Conservation (phyloP, 2,797 vertebrate genomes). For the Odontamblyopus rebecca region DNA sequence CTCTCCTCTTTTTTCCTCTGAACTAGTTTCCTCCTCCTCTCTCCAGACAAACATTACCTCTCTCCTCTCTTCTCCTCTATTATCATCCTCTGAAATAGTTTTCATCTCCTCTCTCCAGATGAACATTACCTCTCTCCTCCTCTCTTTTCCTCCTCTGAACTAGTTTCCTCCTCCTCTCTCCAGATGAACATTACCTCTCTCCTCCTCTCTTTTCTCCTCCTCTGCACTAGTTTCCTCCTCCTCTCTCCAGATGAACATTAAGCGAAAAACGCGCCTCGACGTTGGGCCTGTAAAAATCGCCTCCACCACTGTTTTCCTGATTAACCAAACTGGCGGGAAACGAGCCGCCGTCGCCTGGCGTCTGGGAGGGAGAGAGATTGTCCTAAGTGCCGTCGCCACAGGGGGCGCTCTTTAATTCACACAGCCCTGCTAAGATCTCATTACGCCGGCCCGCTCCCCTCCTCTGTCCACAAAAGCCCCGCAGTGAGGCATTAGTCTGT, state of each 20-base stretch:
- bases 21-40: conserved; percentile 53
- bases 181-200: too few species aligned
- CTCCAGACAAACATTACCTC: conserved; percentile 80
- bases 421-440: conserved; percentile 79
- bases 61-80: too few species aligned
- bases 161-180: too few species aligned
- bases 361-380: conserved; percentile 83
- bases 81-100: too few species aligned
- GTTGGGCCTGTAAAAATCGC: conserved; percentile 36
- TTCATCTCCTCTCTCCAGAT: too few species aligned
- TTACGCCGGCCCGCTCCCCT: conserved; percentile 64
- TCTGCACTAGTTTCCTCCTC: conserved; percentile 14
- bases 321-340: conserved; percentile 76
- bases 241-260: conserved; percentile 83
- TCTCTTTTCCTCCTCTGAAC: too few species aligned
- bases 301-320: conserved; percentile 60
- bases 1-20: too few species aligned
- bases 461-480: conserved; percentile 66
- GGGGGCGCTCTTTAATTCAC: conserved; percentile 83
- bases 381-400: conserved; percentile 77
- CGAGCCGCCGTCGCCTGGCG: conserved; percentile 81
- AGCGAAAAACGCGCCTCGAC: conserved; percentile 75
- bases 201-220: too few species aligned
- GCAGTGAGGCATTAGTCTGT: conserved; percentile 52
- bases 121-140: too few species aligned